These are phyloP conservation scores for Acrocephalus kingi DNA, from an alignment of 2,113 vertebrate species.

Conservation along the genomic window DNA sequence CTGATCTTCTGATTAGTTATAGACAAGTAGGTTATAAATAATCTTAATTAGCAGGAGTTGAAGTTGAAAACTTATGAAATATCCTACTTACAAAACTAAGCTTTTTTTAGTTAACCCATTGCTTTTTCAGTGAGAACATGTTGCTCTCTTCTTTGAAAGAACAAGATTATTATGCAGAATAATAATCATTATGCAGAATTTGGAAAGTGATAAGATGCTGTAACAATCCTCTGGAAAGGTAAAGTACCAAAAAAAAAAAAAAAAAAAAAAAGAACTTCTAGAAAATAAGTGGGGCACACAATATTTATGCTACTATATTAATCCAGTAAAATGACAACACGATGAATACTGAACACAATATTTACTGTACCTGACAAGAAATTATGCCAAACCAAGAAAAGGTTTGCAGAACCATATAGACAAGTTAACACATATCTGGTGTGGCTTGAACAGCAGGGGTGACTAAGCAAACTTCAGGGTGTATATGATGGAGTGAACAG, in stretches of 20 bases:
- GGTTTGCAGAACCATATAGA: neutral
- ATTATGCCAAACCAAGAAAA: neutral
- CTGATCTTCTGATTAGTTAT: neutral
- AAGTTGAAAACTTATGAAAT: neutral
- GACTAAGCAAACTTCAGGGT: neutral
- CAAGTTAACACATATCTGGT: neutral
- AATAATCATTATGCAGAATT: neutral
- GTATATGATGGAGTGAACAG: neutral
- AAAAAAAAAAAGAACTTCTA: neutral
- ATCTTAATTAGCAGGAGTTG: neutral
- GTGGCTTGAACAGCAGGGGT: neutral
- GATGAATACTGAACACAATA: neutral
- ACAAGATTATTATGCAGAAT: neutral
- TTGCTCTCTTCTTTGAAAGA: neutral
- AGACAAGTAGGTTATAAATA: neutral
- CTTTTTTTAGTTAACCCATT: neutral
- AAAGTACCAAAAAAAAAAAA: neutral
- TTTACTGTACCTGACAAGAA: neutral
- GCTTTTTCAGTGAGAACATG: neutral
- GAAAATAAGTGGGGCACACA: neutral
- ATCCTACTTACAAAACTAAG: neutral
- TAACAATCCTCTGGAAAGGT: rapidly evolving
- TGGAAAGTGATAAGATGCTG: neutral
- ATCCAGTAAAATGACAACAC: neutral
- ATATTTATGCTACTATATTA: neutral